Conservation (phyloP, 2,888 invertebrate genomes). For the Chalcosyrphus nemorum region DNA sequence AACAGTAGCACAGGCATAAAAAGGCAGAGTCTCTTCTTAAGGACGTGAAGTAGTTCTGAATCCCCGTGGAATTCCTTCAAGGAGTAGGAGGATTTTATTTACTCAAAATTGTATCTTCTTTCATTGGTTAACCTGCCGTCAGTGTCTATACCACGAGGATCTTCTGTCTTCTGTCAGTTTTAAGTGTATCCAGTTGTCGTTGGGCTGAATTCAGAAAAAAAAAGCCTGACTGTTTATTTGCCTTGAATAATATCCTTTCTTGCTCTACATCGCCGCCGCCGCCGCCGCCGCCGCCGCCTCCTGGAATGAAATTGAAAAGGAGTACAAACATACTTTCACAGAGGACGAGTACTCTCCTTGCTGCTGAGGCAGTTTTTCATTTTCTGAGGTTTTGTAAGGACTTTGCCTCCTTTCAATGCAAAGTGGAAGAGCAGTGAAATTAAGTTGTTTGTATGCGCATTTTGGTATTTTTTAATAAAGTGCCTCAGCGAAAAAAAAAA, state of each 20-base stretch:
- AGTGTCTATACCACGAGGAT: slow-evolving; percentile 1
- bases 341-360: background rate
- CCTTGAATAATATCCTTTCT: slow-evolving; percentile 18
- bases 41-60: background rate
- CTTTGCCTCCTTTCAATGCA: background rate
- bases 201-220: background rate
- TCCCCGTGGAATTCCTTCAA: slow-evolving; percentile 7
- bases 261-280: too few species aligned
- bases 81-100: slow-evolving; percentile 7
- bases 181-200: background rate
- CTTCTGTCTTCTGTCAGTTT: slow-evolving; percentile 2
- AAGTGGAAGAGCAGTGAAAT: background rate
- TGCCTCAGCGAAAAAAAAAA: background rate
- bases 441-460: slow-evolving; percentile 43
- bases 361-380: slow-evolving; percentile 17
- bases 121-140: background rate
- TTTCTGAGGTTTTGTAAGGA: slow-evolving; percentile 15
- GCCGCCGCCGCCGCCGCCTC: background rate
- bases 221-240: slow-evolving; percentile 17
- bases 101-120: slow-evolving; percentile 12
- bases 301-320: background rate
- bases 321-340: slow-evolving; percentile 20
- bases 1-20: background rate
- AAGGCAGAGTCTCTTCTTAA: background rate
- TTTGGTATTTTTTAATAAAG: slow-evolving; percentile 33